phyloP scores from a whole-genome alignment of 2,797 vertebrate species.

The Pterois miles region DNA sequence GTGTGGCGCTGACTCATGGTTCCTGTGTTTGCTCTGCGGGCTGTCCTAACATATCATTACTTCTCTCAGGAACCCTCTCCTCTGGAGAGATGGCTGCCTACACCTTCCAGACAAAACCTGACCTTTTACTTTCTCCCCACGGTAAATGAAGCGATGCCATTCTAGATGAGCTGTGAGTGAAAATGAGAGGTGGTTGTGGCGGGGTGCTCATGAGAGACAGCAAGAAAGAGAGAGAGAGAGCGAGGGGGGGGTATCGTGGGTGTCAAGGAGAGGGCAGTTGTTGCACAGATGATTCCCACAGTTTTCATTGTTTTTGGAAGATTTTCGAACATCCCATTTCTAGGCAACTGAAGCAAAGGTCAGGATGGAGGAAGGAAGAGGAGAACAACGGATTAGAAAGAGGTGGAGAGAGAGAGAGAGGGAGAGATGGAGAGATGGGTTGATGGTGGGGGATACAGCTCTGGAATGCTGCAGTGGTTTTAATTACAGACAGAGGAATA shows the following conservation, averaged over 20 bases:
- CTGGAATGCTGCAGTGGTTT: conserved; percentile 75
- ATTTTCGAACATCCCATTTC: conserved; percentile 72
- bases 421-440: conserved; percentile 20
- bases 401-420: conserved; percentile 9
- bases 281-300: conserved; percentile 61
- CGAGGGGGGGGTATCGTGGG: conserved; percentile 39
- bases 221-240: neutral
- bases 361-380: conserved; percentile 61
- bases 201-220: neutral
- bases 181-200: conserved; percentile 19
- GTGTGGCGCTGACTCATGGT: conserved; percentile 72
- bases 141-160: conserved; percentile 48
- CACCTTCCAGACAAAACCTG: conserved; percentile 63
- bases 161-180: conserved; percentile 46
- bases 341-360: conserved; percentile 71
- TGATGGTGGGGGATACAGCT: conserved; percentile 59
- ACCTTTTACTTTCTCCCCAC: conserved; percentile 60
- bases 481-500: conserved; percentile 79
- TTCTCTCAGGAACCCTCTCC: conserved; percentile 59
- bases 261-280: conserved; percentile 70
- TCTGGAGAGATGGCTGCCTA: conserved; percentile 39
- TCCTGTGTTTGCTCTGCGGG: conserved; percentile 75
- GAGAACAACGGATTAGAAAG: conserved; percentile 37
- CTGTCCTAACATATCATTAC: conserved; percentile 77
- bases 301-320: conserved; percentile 70